Conservation (phyloP, 2,797 vertebrate genomes). For the Epinephelus awoara region DNA sequence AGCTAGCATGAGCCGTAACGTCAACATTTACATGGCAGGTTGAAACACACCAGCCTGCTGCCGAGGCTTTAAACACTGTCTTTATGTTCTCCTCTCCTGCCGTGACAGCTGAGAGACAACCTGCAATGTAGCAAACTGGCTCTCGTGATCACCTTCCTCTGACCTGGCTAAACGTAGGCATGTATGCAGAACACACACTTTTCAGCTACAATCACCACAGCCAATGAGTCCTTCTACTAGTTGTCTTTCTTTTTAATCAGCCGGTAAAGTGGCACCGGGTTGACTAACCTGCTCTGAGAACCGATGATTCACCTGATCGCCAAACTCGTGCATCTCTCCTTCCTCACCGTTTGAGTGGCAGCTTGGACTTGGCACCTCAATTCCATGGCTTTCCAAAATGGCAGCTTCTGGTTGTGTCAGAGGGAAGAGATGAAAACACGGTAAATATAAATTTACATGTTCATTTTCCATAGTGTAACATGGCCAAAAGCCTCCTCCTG, state of each 20-base stretch:
- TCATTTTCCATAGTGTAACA: too few relatives aligned
- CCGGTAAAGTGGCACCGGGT: background rate
- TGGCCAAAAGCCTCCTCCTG: background rate
- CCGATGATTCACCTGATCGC: slow-evolving; percentile 85
- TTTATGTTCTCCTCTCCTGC: slow-evolving; percentile 2
- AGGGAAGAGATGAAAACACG: background rate
- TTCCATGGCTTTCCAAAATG: slow-evolving; percentile 90
- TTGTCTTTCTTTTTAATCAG: background rate
- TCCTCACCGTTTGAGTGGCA: slow-evolving; percentile 90
- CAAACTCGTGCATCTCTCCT: slow-evolving; percentile 86
- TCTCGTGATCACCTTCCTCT: background rate
- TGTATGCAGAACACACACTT: background rate
- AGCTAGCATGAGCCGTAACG: too few relatives aligned
- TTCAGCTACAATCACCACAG: background rate
- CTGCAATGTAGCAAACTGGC: background rate
- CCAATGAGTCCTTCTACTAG: background rate
- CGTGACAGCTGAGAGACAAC: slow-evolving; percentile 23
- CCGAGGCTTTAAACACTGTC: slow-evolving; percentile 3
- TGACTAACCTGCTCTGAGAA: slow-evolving; percentile 82
- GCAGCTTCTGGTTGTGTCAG: slow-evolving; percentile 84
- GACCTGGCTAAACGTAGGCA: too few relatives aligned
- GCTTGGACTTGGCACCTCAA: slow-evolving; percentile 89
- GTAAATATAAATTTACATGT: background rate
- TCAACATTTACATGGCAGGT: too few relatives aligned
- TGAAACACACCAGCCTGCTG: background rate